Percentiles rank a stretch among this genome's conserved stretches.
Evolutionary conservation across 2,797 vertebrate species (phyloP).

Genomic region (Semaprochilodus insignis): DNA sequence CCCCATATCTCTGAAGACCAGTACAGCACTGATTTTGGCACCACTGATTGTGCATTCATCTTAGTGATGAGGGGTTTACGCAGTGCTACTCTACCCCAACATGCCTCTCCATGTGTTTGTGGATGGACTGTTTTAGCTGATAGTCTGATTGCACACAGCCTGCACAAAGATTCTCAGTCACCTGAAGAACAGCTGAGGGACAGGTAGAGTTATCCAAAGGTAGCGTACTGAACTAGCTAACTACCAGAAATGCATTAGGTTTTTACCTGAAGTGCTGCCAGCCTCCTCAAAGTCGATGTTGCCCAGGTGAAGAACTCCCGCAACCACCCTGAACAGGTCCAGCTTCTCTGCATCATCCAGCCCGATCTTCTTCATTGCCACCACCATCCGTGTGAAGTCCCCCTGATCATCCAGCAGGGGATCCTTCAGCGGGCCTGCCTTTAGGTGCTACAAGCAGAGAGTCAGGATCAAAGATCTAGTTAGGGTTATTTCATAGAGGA

Average conservation of each 20-base stretch:
- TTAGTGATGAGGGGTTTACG: too few species aligned
- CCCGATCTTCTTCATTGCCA: slow-evolving; percentile 97
- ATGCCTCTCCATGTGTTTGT: too few species aligned
- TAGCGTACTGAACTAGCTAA: too few species aligned
- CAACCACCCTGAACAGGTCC: slow-evolving; percentile 95
- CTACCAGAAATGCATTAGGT: neutral
- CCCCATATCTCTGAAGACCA: too few species aligned
- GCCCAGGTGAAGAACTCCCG: slow-evolving; percentile 95
- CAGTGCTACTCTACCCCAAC: too few species aligned
- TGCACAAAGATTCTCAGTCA: too few species aligned
- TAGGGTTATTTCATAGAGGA: neutral
- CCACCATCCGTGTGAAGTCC: slow-evolving; percentile 93
- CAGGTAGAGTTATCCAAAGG: too few species aligned
- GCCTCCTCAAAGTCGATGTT: slow-evolving; percentile 98
- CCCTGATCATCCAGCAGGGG: slow-evolving; percentile 93
- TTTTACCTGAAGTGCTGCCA: slow-evolving; percentile 92
- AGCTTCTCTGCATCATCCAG: slow-evolving; percentile 93
- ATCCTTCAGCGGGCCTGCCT: slow-evolving; percentile 91
- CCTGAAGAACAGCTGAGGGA: too few species aligned
- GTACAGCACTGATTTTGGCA: too few species aligned
- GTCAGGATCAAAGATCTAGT: neutral
- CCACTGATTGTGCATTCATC: too few species aligned
- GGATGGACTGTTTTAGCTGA: neutral
- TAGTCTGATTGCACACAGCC: neutral
- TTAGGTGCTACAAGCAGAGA: slow-evolving; percentile 80